phyloP scores from a whole-genome alignment of 2,113 vertebrate species.

The Muntiacus reevesi region DNA sequence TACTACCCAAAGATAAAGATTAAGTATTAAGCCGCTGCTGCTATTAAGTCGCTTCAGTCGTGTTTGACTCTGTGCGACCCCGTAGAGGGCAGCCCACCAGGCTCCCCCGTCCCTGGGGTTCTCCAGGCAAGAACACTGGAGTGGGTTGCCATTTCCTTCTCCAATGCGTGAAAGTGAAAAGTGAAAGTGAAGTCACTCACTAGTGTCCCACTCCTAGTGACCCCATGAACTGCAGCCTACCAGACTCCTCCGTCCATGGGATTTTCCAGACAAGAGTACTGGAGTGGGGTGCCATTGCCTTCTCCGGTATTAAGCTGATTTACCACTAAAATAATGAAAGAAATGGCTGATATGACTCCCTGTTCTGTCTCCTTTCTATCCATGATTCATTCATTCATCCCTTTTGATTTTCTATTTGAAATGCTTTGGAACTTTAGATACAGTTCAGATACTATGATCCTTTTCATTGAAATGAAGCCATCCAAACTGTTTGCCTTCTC shows the following conservation, averaged over 20 bases:
- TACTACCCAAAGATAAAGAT: neutral
- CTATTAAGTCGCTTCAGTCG: neutral
- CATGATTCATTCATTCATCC: neutral
- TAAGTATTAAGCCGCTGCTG: neutral
- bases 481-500: neutral
- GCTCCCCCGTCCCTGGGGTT: neutral
- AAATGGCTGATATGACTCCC: neutral
- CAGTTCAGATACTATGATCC: neutral
- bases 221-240: neutral
- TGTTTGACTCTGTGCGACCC: neutral
- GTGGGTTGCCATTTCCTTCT: neutral
- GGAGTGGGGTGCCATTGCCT: neutral
- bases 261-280: neutral
- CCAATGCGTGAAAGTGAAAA: neutral
- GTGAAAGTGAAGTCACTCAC: neutral
- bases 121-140: neutral
- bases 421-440: neutral
- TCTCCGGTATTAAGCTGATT: neutral
- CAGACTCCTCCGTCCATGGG: neutral
- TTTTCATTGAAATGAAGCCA: neutral
- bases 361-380: neutral
- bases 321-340: neutral
- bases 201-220: accelerated
- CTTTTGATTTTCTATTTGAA: neutral
- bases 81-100: neutral